Evolutionary conservation across 2,113 vertebrate genomes (phyloP).

Genomic region (Ranitomeya imitator): DNA sequence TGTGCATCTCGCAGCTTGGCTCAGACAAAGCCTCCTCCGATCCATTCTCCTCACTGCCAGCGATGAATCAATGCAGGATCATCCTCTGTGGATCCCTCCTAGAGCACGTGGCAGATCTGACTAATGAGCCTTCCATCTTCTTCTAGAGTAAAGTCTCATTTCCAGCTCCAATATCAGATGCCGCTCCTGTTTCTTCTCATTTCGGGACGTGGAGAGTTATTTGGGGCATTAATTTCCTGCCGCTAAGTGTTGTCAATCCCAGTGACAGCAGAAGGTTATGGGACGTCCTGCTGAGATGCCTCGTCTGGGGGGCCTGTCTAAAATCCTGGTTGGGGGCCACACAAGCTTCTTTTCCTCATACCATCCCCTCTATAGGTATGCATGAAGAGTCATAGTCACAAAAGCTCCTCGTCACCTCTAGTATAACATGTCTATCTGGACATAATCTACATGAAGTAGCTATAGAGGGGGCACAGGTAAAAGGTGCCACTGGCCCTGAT

Average conservation of each 20-base stretch:
- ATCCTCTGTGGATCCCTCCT: neutral
- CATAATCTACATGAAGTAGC: too few species aligned
- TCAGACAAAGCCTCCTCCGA: constrained; percentile 50
- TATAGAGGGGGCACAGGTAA: too few species aligned
- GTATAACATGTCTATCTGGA: too few species aligned
- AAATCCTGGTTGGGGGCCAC: neutral
- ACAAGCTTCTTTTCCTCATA: too few species aligned
- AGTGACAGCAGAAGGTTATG: neutral
- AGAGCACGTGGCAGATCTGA: neutral
- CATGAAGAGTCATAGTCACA: too few species aligned
- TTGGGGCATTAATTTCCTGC: neutral
- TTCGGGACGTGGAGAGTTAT: neutral
- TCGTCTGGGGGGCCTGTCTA: neutral
- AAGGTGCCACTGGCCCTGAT: too few species aligned
- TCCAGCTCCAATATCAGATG: neutral
- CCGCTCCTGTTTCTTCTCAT: neutral
- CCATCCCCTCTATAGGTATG: too few species aligned
- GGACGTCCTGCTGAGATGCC: neutral
- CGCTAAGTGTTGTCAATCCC: neutral
- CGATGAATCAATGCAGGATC: constrained; percentile 26
- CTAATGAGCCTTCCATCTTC: neutral
- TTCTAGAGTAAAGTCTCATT: neutral
- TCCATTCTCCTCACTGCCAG: constrained; percentile 55
- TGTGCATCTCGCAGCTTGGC: constrained; percentile 15
- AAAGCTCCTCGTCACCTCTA: too few species aligned